These are phyloP conservation scores for Lottia scabra DNA, from an alignment of 2,888 invertebrate genomes.

Conservation along the genomic window DNA sequence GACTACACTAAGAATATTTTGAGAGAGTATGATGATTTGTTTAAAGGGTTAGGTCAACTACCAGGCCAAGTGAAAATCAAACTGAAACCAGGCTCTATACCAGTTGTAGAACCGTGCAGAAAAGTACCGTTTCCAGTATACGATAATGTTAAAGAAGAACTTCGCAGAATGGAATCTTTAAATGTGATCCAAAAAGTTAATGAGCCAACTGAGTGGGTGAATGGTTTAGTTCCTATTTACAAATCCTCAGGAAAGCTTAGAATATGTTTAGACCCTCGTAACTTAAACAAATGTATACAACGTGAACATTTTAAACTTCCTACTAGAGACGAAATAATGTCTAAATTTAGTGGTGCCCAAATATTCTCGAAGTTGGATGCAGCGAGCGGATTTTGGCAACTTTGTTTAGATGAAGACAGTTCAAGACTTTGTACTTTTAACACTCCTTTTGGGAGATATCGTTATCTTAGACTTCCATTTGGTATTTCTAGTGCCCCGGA, in stretches of 20 bases:
- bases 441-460: neutral
- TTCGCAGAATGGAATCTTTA: constrained; percentile 26
- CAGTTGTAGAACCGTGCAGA: constrained; percentile 34
- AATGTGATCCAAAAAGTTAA: constrained; percentile 32
- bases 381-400: constrained; percentile 32
- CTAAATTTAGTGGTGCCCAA: constrained; percentile 29
- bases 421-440: no score
- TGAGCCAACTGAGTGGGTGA: constrained; percentile 25
- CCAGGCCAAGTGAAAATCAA: constrained; percentile 26
- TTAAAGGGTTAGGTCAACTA: constrained; percentile 35
- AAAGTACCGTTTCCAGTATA: constrained; percentile 30
- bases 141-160: constrained; percentile 30
- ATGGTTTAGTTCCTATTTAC: constrained; percentile 28
- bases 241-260: constrained; percentile 36
- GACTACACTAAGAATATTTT: neutral
- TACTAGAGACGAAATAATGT: constrained; percentile 36
- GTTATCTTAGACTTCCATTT: constrained; percentile 3
- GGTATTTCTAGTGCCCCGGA: constrained; percentile 15
- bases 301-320: constrained; percentile 36
- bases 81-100: constrained; percentile 24
- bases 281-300: constrained; percentile 34
- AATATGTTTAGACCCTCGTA: constrained; percentile 39
- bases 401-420: constrained; percentile 24
- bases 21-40: constrained; percentile 18
- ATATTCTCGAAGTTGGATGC: constrained; percentile 37